Base-by-base conservation (phyloP, 2,113 vertebrate genomes). In the Microtus richardsoni region DNA sequence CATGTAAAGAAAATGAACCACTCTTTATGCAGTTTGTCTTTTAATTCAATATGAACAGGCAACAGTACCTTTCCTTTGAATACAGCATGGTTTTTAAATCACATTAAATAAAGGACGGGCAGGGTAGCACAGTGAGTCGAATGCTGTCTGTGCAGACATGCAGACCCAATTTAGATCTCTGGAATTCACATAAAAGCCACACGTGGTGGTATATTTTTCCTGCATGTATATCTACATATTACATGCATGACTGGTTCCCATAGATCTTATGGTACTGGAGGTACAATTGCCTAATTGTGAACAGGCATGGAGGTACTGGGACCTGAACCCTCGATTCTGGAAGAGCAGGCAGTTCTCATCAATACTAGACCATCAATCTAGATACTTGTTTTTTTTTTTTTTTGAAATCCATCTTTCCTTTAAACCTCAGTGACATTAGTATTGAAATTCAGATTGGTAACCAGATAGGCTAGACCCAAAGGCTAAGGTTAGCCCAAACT, bases 1-100 rank as follows among this genome's bases (percentile, higher is more conserved):
- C 10, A 87, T 11, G 7, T 21, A 7, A 39, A 84, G 77, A 24
- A 77, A 91, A 88, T 82, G 30, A 36, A 47, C n/a, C 62, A 64
- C 5, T 79, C 74, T 87, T 7, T 82, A 77, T 24, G 52, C 85
- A 86, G 77, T 54, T 62, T 83, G 5, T 39, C 9, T 7, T 49
- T 78, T 78, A 78, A 52, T 58, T 58, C 54, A 54, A 22, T 6
- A 4, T 83, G 10, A 89, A 91, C 5, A 64, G 24, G 52, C 21
- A 1, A 74, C 75, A 58, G 4, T 16, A 78, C 75, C 92, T 95
- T 96, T 28, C n/a, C 78, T 93, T 95, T 58, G 49, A 39, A 4
- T 54, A 39, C n/a, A 58, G 2, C 19, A 66, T n/a, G 16, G 24
- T 66, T 75, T 64, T 30, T 17, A 78, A 49, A 95, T 17, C 41